Evolutionary conservation across 2,113 vertebrate genomes (phyloP).

Genomic region (Zootoca vivipara): DNA sequence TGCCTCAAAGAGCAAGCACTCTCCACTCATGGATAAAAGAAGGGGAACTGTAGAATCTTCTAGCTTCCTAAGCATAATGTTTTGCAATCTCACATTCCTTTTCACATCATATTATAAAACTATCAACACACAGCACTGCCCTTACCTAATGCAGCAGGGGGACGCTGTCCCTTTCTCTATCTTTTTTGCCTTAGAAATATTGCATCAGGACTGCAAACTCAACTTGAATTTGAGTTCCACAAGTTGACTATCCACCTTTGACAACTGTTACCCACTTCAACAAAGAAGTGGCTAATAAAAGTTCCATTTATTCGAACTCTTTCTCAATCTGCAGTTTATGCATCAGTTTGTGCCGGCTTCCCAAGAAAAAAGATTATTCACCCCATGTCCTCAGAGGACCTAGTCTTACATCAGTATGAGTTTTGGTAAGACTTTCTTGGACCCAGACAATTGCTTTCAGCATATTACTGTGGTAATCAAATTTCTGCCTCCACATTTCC

Average conservation of each 20-base stretch:
- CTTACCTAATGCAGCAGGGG: too few relatives aligned
- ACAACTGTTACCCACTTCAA: not conserved
- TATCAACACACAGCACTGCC: too few relatives aligned
- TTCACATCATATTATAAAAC: not conserved
- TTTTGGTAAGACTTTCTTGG: slow-evolving; percentile 1
- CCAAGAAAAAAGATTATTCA: not conserved
- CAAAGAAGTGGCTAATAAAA: not conserved
- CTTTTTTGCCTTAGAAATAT: too few relatives aligned
- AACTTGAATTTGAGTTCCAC: not conserved
- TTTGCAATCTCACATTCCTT: not conserved
- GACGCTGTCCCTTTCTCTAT: too few relatives aligned
- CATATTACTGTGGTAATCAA: not conserved
- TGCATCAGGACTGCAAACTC: not conserved
- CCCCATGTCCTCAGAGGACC: not conserved
- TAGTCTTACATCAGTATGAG: not conserved
- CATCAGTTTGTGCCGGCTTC: fast-evolving
- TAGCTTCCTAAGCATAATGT: not conserved
- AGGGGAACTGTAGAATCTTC: not conserved
- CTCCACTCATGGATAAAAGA: not conserved
- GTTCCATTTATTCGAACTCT: fast-evolving
- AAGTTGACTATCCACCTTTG: not conserved
- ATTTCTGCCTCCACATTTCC: slow-evolving; percentile 40
- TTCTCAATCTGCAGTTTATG: fast-evolving
- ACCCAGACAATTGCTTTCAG: slow-evolving; percentile 4
- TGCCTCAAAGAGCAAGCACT: too few relatives aligned